Evolutionary conservation across 53 echinoderm and acorn worm genomes (phyloP), one percentile per base, ranked within the genome.

Genomic region (Hippasteria phrygiana): DNA sequence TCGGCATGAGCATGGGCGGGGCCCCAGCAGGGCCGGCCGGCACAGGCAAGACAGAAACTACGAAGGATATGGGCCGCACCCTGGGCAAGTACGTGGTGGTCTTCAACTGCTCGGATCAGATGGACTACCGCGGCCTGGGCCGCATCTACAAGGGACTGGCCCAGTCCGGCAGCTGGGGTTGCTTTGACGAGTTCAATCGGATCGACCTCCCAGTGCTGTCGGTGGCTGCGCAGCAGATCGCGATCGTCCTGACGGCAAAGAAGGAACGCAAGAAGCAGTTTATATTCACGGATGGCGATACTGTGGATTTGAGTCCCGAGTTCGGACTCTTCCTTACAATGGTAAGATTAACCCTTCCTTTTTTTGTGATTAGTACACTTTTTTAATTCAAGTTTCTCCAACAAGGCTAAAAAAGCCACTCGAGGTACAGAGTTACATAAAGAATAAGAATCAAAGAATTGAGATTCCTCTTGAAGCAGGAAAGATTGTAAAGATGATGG

Each of bases 1-100:
- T 99, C 13, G 99, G 99, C 55, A 99, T 99, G 99, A 99, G 99
- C 80, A 96, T 99, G 96, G 99, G 99, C n/a, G 99, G 99, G 8
- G 99, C 99, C 55, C 99, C 99, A 17, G 99, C 99, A 10, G 99
- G 99, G 3, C 99, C 99, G 0, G 99, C 99, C 41, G 99, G 99
- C 64, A 99, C 99, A 6, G 99, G 99, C 42, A 99, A 99, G 87
- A 99, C 99, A 4, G 99, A 99, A 64, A 99, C 99, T 42, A 99
- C 99, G 88, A 99, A 99, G 75, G 99, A 99, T 72, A 99, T 99
- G 99, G 99, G 99, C 38, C 82, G 99, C 45, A 91, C 99, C 43
- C 91, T 99, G 45, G 99, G 99, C 73, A 99, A 99, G 80, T 99
- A 96, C 59, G 99, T 99, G 18, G 99, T 99, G 17, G 99, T 99